Evolutionary conservation across 37 sponge, comb jelly and placozoan genomes (phyloP), one percentile per base, ranked within the genome.

Genomic region (Dysidea cf. avara): DNA sequence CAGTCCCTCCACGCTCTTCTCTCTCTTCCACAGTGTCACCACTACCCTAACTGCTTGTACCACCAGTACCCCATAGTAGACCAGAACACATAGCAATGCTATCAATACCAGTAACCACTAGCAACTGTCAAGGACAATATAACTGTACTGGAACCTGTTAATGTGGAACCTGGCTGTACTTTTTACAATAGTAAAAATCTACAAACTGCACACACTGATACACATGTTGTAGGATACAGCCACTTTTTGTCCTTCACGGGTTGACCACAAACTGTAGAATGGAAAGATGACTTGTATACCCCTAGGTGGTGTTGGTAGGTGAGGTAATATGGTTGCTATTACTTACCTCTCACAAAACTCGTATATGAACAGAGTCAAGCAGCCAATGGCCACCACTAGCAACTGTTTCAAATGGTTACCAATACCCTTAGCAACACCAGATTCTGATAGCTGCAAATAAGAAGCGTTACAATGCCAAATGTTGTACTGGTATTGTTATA

Each of bases 301-400:
- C 58, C 78, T 78, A 40, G 22, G 38, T 25, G 20, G 46, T 53
- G 53, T 59, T 61, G 38, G n/a, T n/a, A n/a, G n/a, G n/a, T n/a
- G n/a, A n/a, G n/a, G n/a, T n/a, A n/a, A n/a, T n/a, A n/a, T n/a
- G n/a, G n/a, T n/a, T n/a, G n/a, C 16, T 6, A 47, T 58, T 32
- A 56, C 12, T 3, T 72, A 89, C 90, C 90, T 83, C 43, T 89
- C 85, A 83, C 90, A 89, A 57, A 89, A 84, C 61, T 89, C 90
- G 25, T 89, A 89, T 34, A 89, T 55, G 38, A 89, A 89, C 33
- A 89, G 34, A 39, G 64, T 60, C 17, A 76, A 25, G 43, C 63
- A 68, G 26, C 75, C 40, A 21, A 84, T 17, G 18, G 69, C 12
- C 18, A 80, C 76, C 39, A 78, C 65, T 0, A 58, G 53, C 26